A percentile compares a stretch with the other conserved stretches of the same genome.
These are phyloP conservation scores for Lacerta bilineata DNA, from an alignment of 2,797 vertebrate species.

Conservation along the genomic window DNA sequence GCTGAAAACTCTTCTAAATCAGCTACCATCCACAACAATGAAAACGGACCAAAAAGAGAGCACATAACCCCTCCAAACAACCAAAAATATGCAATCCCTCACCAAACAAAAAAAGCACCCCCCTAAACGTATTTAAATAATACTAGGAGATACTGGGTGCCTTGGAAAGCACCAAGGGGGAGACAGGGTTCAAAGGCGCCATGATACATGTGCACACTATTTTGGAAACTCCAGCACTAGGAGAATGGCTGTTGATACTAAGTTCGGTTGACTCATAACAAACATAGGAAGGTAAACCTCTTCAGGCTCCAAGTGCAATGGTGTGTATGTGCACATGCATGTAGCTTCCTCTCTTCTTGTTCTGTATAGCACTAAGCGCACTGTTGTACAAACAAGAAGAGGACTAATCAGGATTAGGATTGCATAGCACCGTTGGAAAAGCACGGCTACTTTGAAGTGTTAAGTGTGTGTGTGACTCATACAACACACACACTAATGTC, in stretches of 20 bases:
- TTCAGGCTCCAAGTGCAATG: neutral
- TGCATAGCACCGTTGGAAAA: neutral
- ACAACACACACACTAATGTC: conserved; percentile 70
- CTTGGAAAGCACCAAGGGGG: too few relatives aligned
- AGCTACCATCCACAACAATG: too few relatives aligned
- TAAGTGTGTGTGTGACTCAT: neutral
- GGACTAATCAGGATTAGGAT: neutral
- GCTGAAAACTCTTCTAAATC: too few relatives aligned
- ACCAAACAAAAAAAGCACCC: too few relatives aligned
- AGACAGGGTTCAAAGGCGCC: too few relatives aligned
- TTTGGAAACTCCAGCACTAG: neutral
- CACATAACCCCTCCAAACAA: too few relatives aligned
- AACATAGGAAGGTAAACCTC: conserved; percentile 31
- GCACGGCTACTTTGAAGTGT: neutral
- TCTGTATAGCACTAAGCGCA: neutral
- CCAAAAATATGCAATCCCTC: too few relatives aligned
- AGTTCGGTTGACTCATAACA: conserved; percentile 9
- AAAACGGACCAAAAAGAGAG: too few relatives aligned
- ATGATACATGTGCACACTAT: too few relatives aligned
- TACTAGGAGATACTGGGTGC: too few relatives aligned
- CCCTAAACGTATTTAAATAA: too few relatives aligned
- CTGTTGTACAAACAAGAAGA: neutral
- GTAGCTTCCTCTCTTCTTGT: neutral
- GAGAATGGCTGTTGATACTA: conserved; percentile 21
- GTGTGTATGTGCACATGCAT: too few relatives aligned